phyloP scores from a whole-genome alignment of 2,888 invertebrate genomes.

The Aporophyla nigra region DNA sequence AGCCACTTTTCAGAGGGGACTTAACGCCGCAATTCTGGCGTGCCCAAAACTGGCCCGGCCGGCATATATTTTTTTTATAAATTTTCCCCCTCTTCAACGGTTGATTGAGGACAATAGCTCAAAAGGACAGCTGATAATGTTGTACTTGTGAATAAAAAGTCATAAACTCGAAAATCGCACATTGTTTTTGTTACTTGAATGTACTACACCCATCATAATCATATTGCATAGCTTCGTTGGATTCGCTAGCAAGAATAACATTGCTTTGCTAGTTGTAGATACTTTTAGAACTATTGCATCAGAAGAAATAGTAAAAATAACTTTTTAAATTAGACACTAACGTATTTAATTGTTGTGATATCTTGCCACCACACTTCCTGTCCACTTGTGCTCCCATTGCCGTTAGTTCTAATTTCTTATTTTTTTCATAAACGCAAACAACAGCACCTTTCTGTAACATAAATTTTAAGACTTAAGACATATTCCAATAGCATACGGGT shows the following conservation, averaged over 20 bases:
- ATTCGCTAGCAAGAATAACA: not conserved
- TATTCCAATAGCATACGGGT: not conserved
- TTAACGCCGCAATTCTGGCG: too few relatives aligned
- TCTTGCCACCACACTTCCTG: constrained; percentile 88
- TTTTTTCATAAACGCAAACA: constrained; percentile 88
- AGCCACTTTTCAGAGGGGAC: too few relatives aligned
- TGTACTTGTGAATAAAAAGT: not conserved
- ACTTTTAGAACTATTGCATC: not conserved
- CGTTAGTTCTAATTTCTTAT: constrained; percentile 84
- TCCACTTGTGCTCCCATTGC: constrained; percentile 88
- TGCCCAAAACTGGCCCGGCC: not conserved
- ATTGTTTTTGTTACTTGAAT: not conserved
- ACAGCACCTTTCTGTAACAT: constrained; percentile 89
- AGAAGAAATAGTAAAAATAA: not conserved
- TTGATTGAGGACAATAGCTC: not conserved
- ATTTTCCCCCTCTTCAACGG: not conserved
- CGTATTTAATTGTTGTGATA: constrained; percentile 87
- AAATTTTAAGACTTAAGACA: not conserved
- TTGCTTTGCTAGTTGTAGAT: not conserved
- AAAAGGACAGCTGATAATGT: not conserved
- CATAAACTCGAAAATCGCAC: not conserved
- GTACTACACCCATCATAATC: not conserved
- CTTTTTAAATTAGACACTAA: constrained; percentile 71
- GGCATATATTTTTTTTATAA: not conserved
- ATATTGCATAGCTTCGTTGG: not conserved